These are phyloP conservation scores for Antechinus flavipes DNA, from an alignment of 2,113 vertebrate genomes.

Conservation along the genomic window DNA sequence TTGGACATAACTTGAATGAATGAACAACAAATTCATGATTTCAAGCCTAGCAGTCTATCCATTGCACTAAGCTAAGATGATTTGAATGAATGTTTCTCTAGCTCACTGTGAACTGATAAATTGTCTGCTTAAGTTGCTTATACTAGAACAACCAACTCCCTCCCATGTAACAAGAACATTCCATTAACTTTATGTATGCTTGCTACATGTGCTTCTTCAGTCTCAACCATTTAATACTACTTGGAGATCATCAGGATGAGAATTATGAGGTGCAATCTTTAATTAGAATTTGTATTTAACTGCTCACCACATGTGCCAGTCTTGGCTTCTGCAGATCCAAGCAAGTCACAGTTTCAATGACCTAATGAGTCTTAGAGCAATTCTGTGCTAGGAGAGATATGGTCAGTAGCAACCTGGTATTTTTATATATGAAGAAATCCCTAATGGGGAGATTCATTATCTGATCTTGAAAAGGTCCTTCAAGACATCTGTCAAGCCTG, in stretches of 20 bases:
- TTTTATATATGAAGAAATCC: neutral
- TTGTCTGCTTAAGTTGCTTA: too few relatives aligned
- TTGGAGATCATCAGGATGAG: neutral
- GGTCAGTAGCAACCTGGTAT: neutral
- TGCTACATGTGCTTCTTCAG: neutral
- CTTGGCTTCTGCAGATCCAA: neutral
- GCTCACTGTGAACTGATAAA: too few relatives aligned
- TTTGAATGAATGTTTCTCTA: too few relatives aligned
- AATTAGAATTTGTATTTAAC: neutral
- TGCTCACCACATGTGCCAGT: neutral
- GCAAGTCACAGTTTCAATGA: neutral
- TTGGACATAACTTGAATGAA: neutral
- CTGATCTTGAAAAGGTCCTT: neutral
- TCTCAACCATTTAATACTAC: neutral
- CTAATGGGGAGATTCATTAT: neutral
- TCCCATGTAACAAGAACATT: neutral
- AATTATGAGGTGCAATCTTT: neutral
- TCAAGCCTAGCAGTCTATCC: neutral
- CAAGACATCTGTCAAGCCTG: neutral
- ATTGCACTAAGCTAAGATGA: neutral
- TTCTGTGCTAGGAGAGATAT: neutral
- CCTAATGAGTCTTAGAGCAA: neutral
- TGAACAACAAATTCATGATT: neutral
- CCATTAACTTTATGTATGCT: neutral
- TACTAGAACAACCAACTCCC: neutral